phyloP scores from a whole-genome alignment of 2,888 invertebrate genomes.

The Lochmaea capreae region DNA sequence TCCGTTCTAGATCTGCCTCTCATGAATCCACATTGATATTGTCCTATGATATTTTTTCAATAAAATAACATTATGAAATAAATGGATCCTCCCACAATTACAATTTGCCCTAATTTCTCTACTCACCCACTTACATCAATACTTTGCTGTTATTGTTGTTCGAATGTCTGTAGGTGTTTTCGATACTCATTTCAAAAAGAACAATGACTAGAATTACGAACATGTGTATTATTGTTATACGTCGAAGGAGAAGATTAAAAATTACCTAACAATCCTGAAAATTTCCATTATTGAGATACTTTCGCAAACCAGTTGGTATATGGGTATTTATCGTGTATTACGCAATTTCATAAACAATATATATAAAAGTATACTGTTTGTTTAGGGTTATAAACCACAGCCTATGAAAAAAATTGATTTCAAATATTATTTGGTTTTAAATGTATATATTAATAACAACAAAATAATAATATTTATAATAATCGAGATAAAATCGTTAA shows the following conservation, averaged over 20 bases:
- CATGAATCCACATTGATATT: too few relatives aligned
- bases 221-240: not conserved
- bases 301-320: slow-evolving; percentile 17
- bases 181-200: not conserved
- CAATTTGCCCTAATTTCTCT: not conserved
- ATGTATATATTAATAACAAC: too few relatives aligned
- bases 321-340: not conserved
- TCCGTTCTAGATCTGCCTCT: too few relatives aligned
- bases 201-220: slow-evolving; percentile 11
- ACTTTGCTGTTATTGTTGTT: not conserved
- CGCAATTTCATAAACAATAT: not conserved
- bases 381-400: too few relatives aligned
- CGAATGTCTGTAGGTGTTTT: not conserved
- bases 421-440: too few relatives aligned
- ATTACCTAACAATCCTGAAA: slow-evolving; percentile 11
- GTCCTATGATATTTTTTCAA: too few relatives aligned
- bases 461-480: too few relatives aligned
- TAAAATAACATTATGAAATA: too few relatives aligned
- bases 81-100: too few relatives aligned
- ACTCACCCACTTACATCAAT: not conserved
- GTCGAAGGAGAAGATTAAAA: not conserved
- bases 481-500: too few relatives aligned
- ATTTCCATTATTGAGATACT: slow-evolving; percentile 16
- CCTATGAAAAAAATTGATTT: too few relatives aligned
- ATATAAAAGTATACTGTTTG: not conserved